These are phyloP conservation scores for Rhopalosiphum maidis DNA, from an alignment of 1,140 invertebrate genomes.

Conservation along the genomic window DNA sequence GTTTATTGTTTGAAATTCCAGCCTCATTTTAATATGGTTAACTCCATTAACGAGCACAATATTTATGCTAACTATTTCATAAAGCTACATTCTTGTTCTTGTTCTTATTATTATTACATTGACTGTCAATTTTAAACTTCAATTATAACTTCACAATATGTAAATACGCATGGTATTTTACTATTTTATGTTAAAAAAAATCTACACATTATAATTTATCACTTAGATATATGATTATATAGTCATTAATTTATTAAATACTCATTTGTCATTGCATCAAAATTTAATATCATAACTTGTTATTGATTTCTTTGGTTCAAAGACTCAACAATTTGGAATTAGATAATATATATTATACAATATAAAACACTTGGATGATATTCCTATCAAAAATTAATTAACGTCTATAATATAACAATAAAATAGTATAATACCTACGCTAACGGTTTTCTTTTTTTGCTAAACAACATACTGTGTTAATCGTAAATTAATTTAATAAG, in stretches of 20 bases:
- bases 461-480: not conserved
- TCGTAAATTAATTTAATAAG: not conserved
- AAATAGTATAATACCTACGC: not conserved
- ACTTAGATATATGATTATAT: no score
- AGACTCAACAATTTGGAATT: not conserved
- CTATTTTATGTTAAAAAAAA: no score
- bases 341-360: not conserved
- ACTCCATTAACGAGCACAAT: not conserved
- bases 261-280: not conserved
- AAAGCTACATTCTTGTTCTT: not conserved
- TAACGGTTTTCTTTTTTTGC: not conserved
- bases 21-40: not conserved
- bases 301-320: not conserved
- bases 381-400: not conserved
- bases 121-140: not conserved
- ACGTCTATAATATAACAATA: not conserved
- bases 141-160: not conserved
- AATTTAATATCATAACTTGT: not conserved
- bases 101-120: not conserved
- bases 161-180: no score
- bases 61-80: not conserved
- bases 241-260: not conserved
- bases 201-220: no score
- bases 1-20: not conserved
- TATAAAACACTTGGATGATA: not conserved